Evolutionary conservation across 2,888 invertebrate genomes (phyloP), one percentile per base, ranked within the genome.

Genomic region (Diadegma fenestrale): DNA sequence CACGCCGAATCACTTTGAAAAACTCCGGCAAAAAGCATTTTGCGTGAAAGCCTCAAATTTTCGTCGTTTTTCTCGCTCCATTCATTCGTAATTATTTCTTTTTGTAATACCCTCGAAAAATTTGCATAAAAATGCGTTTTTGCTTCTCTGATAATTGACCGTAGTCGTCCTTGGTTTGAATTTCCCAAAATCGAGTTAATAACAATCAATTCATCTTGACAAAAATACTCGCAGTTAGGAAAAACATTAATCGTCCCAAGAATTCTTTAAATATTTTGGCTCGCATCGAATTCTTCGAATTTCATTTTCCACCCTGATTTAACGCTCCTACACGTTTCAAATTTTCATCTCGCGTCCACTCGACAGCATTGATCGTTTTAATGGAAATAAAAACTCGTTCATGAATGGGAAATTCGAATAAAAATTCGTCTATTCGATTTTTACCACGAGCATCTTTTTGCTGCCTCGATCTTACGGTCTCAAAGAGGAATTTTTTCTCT

Each of bases 181-280:
- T 68, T 37, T 68, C 19, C 8, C 2, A 33, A 71, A 69, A 30
- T 19, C 3, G 14, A 12, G 26, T 58, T 19, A 72, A 30, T 33
- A 79, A 41, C 61, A 68, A 63, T 37, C 51, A 71, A 77, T 84
- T 68, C 45, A 26, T 84, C 12, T 68, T 33, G 54, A 61, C 41
- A 19, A 64, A 58, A 61, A 41, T 22, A 37, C 2, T 14, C 17
- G 43, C 76, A 69, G 73, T 79, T 78, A 71, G 51, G 30, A 48
- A 33, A 19, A 43, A 72, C 77, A 77, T 80, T 77, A 73, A 80
- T 84, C 41, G 80, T 48, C 45, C 6, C 68, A n/a, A 64, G 41
- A 69, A 71, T 77, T 80, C 71, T 30, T 61, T 19, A 81, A 76
- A 77, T 81, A 77, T 81, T 73, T 84, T 81, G 84, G 81, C 80